Percentiles rank a stretch among this genome's conserved stretches.
phyloP scores from a whole-genome alignment of 2,888 invertebrate species.

The Elysia crispata region DNA sequence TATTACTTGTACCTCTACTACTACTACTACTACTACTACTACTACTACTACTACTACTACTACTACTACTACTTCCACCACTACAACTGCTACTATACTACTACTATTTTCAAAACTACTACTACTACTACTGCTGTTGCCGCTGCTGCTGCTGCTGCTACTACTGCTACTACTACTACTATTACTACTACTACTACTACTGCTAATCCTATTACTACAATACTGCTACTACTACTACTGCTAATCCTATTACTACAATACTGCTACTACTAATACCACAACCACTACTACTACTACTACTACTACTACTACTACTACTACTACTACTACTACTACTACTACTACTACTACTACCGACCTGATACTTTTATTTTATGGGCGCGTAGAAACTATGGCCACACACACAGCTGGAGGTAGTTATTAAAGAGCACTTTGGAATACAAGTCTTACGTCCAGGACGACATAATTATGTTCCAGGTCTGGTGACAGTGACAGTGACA shows the following conservation, averaged over 20 bases:
- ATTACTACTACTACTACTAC: slow-evolving; percentile 29
- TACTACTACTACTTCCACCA: no score
- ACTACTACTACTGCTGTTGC: neutral
- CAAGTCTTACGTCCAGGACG: no score
- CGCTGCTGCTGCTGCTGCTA: slow-evolving; percentile 15
- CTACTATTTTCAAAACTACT: no score
- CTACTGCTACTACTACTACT: slow-evolving; percentile 32
- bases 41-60: slow-evolving; percentile 16
- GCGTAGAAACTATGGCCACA: no score
- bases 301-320: slow-evolving; percentile 43
- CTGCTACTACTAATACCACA: slow-evolving; percentile 32
- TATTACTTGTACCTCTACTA: no score
- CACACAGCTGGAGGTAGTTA: neutral
- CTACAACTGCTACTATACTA: no score
- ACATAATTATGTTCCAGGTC: no score
- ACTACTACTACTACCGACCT: slow-evolving; percentile 30
- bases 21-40: slow-evolving; percentile 7
- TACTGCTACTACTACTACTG: no score
- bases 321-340: slow-evolving; percentile 43
- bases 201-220: no score
- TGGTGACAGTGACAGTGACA: no score
- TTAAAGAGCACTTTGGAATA: no score
- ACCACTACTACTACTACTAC: slow-evolving; percentile 33
- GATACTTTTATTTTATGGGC: neutral
- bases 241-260: no score